A percentile compares a stretch with the other conserved stretches of the same genome.
Evolutionary conservation across 92 coral and sea anemone genomes (phyloP).

Genomic region (Muricea muricata): DNA sequence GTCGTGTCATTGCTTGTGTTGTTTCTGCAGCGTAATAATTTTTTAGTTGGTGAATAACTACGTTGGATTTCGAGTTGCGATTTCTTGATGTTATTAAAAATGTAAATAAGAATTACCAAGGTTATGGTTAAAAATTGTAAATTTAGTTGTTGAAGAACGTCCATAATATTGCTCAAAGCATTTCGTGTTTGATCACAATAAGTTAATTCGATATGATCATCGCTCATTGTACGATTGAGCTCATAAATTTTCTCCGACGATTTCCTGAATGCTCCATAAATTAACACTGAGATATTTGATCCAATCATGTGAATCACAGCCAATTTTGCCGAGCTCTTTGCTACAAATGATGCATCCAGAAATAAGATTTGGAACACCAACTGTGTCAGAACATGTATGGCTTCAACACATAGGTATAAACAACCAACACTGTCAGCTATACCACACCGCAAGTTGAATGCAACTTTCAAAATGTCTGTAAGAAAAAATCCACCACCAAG

Average conservation of each 20-base stretch:
- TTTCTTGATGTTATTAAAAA: conserved; percentile 9
- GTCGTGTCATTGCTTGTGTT: conserved; percentile 17
- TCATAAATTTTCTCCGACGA: neutral
- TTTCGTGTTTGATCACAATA: conserved; percentile 11
- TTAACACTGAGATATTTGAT: conserved; percentile 17
- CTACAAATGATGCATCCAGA: conserved; percentile 18
- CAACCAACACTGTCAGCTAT: conserved; percentile 5
- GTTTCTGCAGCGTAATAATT: neutral
- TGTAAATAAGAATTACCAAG: conserved; percentile 15
- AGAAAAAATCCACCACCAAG: conserved; percentile 22
- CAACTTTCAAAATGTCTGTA: conserved; percentile 12
- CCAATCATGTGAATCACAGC: conserved; percentile 41
- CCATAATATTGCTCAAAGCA: conserved; percentile 1
- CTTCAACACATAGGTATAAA: neutral
- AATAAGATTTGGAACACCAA: conserved; percentile 10
- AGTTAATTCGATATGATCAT: neutral
- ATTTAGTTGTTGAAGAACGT: neutral
- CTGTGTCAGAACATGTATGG: conserved; percentile 21
- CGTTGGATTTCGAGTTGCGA: conserved; percentile 2
- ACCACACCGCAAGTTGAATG: conserved; percentile 17
- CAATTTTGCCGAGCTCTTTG: conserved; percentile 13
- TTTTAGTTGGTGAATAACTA: conserved; percentile 13
- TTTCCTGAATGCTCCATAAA: conserved; percentile 14
- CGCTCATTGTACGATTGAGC: neutral
- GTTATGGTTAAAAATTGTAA: conserved; percentile 2